Base-by-base conservation (phyloP, 2,113 vertebrate species). In the Rhabdornis inornatus region DNA sequence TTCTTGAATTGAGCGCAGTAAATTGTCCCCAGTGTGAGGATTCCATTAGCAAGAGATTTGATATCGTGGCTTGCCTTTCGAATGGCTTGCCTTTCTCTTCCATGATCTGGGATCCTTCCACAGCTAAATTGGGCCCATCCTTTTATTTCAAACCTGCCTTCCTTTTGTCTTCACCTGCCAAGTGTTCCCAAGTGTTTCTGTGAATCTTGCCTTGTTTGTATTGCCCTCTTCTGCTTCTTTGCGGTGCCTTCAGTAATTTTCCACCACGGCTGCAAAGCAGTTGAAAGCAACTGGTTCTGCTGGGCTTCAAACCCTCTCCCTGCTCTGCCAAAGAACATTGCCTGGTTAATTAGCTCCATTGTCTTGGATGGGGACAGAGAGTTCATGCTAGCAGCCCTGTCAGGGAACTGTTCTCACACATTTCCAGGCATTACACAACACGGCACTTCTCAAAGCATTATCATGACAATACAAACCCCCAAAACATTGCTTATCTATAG, bases 301-400 rank as follows among this genome's bases (percentile, higher is more conserved):
- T 81, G 65, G 64, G 56, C 69, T 85, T 79, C 87, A 84, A 85
- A 78, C 55, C 57, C 52, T n/a, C 44, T 92, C 65, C 56, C 39
- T 59, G 24, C 37, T 78, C 78, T 94, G 84, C 85, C 85, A 94
- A 79, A 76, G 50, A n/a, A 49, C 66, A 56, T 85, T 96, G 75
- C 49, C 75, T 57, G 66, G 24, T 64, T 94, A 94, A 95, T 91
- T 75, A 93, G 15, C 57, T 90, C 74, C 75, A 49, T 90, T 90
- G 77, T 79, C 61, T 76, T 1, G 3, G 22, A 45, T 42, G 17
- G 23, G 44, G 53, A 69, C 6, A 7, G 53, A 66, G 31, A 44
- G 20, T 44, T 96, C 66, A 56, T 50, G 23, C 56, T 90, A 69
- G 82, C 65, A 88, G 66, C 61, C 63, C 72, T 80, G 81, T 93